Conservation (phyloP, 2,888 invertebrate genomes). For the Gari tellinella region DNA sequence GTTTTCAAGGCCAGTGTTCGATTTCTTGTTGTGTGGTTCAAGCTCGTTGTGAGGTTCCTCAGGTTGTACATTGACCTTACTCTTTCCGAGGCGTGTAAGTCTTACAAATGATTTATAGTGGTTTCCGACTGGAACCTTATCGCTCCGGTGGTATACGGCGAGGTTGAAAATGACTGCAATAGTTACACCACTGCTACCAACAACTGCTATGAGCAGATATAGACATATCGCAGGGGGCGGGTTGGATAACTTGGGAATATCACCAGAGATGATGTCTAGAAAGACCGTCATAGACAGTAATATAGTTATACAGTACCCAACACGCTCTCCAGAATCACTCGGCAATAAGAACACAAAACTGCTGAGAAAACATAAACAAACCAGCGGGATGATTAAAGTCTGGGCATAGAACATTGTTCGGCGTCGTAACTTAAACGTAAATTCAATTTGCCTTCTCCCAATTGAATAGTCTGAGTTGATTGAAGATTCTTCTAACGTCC, state of each 20-base stretch:
- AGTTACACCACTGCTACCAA: not conserved
- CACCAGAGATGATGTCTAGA: constrained; percentile 5
- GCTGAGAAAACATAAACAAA: not conserved
- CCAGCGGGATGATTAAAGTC: constrained; percentile 6
- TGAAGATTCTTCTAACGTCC: not conserved
- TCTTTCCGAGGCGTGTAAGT: not conserved
- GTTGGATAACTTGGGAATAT: constrained; percentile 7
- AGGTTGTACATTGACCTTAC: not conserved
- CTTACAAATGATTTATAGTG: not conserved
- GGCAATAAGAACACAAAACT: constrained; percentile 14
- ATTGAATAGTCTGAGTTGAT: too few species aligned
- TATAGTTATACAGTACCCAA: constrained; percentile 13
- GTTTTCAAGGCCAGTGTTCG: too few species aligned
- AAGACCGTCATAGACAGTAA: constrained; percentile 10
- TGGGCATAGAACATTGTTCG: constrained; percentile 3
- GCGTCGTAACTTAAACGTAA: constrained; percentile 11
- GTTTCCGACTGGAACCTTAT: constrained; percentile 1
- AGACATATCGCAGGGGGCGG: not conserved
- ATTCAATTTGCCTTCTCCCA: not conserved
- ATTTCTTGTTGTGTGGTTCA: too few species aligned
- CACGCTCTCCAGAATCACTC: constrained; percentile 17
- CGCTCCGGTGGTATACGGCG: not conserved
- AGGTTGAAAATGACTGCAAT: constrained; percentile 9
- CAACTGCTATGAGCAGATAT: not conserved
- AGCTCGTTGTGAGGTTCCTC: too few species aligned